phyloP scores from a whole-genome alignment of 2,797 vertebrate species.

The Pseudotriccus pelzelni region DNA sequence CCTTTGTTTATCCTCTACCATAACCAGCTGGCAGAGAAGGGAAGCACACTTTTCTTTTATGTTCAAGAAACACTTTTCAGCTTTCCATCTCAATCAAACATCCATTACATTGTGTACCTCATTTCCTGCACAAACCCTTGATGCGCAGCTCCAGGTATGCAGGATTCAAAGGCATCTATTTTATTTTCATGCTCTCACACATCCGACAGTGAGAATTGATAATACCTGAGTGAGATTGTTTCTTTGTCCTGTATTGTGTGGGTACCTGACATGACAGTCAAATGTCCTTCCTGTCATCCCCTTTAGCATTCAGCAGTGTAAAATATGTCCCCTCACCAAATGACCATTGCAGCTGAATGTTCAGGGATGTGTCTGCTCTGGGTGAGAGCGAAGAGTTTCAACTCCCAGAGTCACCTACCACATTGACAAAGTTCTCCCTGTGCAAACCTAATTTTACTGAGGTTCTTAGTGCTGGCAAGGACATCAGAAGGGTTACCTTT shows the following conservation, averaged over 20 bases:
- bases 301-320: not conserved
- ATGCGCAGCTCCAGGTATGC: not conserved
- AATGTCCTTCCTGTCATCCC: not conserved
- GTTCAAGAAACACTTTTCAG: not conserved
- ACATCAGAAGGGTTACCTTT: not conserved
- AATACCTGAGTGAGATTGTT: not conserved
- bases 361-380: fast-evolving
- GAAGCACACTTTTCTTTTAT: not conserved
- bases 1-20: not conserved
- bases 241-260: not conserved
- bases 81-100: not conserved
- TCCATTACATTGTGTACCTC: fast-evolving
- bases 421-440: fast-evolving
- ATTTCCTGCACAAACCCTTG: not conserved
- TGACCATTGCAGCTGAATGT: fast-evolving
- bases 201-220: not conserved
- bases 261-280: not conserved
- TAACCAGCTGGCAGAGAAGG: not conserved
- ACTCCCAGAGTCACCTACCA: too few species aligned
- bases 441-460: not conserved
- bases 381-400: not conserved
- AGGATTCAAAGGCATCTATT: not conserved
- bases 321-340: not conserved
- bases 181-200: not conserved
- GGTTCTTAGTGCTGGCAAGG: not conserved